These are phyloP conservation scores for Microcebus ravelobensis DNA, from an alignment of 2,113 vertebrate genomes.

Conservation along the genomic window DNA sequence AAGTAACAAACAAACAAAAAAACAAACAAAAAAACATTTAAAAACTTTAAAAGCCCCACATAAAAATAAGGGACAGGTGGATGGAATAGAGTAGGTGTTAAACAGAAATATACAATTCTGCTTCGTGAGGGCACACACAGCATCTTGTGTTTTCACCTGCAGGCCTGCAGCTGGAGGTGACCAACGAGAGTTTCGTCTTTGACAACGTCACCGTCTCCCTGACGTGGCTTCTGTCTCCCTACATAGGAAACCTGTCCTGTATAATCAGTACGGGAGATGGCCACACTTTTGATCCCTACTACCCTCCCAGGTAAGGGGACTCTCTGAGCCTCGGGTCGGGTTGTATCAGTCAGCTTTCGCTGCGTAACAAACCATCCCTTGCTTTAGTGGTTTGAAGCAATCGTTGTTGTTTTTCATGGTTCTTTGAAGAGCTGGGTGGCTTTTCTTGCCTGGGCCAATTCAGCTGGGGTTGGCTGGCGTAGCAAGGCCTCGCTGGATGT, in stretches of 20 bases:
- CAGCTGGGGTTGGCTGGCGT: not conserved
- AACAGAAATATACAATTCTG: not conserved
- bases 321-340: not conserved
- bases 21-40: not conserved
- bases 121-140: not conserved
- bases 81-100: not conserved
- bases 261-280: slow-evolving; percentile 92
- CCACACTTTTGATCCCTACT: slow-evolving; percentile 91
- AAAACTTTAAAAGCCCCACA: not conserved
- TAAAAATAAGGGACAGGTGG: not conserved
- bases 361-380: not conserved
- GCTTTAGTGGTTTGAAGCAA: not conserved
- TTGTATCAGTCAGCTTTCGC: not conserved
- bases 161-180: slow-evolving; percentile 90
- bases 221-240: slow-evolving; percentile 94
- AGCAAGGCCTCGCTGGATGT: not conserved
- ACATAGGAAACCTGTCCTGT: slow-evolving; percentile 94
- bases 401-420: not conserved
- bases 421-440: not conserved
- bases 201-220: slow-evolving; percentile 90
- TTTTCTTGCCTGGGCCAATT: not conserved
- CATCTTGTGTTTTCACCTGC: slow-evolving; percentile 64
- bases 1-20: not conserved
- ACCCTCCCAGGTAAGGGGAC: slow-evolving; percentile 87
- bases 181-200: slow-evolving; percentile 84